These are phyloP conservation scores for Acanthosoma haemorrhoidale DNA, from an alignment of 2,888 invertebrate species.

Conservation along the genomic window DNA sequence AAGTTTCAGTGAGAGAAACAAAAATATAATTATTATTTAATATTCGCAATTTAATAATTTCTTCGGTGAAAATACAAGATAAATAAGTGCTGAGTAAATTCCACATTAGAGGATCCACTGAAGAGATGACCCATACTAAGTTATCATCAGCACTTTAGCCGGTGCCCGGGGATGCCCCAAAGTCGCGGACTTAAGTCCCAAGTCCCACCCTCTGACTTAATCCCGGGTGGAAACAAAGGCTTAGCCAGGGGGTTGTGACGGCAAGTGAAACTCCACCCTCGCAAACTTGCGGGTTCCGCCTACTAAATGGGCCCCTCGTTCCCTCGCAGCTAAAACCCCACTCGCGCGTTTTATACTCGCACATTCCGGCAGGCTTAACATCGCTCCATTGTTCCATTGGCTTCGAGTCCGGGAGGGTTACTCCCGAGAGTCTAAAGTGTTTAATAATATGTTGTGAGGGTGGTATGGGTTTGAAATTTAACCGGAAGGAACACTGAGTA, in stretches of 20 bases:
- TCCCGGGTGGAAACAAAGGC: slow-evolving; percentile 21
- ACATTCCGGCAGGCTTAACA: not conserved
- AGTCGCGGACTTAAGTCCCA: not conserved
- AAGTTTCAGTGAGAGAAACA: no score
- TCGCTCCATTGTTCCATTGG: slow-evolving; percentile 2
- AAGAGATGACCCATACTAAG: not conserved
- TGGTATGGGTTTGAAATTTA: no score
- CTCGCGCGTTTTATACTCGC: not conserved
- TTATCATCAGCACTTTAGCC: not conserved
- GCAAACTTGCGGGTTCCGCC: not conserved
- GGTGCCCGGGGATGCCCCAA: not conserved
- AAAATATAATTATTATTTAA: no score
- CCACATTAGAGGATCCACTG: no score
- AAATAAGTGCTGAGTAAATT: no score
- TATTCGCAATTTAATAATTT: no score
- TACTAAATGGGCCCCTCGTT: not conserved
- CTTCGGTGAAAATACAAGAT: no score
- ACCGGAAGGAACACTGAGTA: no score
- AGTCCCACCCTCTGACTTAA: not conserved
- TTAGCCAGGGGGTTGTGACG: not conserved
- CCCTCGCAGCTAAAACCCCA: not conserved
- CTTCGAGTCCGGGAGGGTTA: not conserved
- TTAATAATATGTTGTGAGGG: no score
- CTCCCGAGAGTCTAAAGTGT: no score
- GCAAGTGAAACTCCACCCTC: not conserved